Evolutionary conservation across 2,888 invertebrate species (phyloP).

Genomic region (Metalampra italica): DNA sequence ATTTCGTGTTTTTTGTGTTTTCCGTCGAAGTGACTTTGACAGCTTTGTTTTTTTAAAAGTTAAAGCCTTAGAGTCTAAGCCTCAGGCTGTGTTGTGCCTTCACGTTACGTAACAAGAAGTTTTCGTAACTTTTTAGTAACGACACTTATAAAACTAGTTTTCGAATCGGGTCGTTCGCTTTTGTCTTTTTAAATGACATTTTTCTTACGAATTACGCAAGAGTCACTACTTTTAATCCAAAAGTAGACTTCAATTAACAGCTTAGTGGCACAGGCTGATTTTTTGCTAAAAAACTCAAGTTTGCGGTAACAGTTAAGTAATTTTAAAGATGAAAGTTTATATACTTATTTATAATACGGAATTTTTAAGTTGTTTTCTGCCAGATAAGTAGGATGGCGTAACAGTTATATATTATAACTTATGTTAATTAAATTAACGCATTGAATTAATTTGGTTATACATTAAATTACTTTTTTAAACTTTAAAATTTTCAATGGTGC

Average conservation of each 20-base stretch:
- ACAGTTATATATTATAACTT: not conserved
- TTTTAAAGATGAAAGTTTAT: not conserved
- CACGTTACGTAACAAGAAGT: constrained; percentile 13
- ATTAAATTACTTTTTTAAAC: not conserved
- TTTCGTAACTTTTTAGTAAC: constrained; percentile 21
- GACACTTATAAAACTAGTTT: constrained; percentile 16
- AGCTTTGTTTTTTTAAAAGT: not conserved
- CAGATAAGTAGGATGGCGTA: not conserved
- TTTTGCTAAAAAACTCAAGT: too few species aligned
- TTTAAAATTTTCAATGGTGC: too few species aligned
- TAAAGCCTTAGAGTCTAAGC: not conserved
- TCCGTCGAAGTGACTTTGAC: constrained; percentile 1
- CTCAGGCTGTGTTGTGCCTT: constrained; percentile 11
- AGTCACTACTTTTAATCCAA: not conserved
- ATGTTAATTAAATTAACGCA: not conserved
- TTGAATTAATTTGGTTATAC: not conserved
- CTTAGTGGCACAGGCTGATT: too few species aligned
- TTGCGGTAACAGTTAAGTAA: not conserved
- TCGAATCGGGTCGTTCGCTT: constrained; percentile 18
- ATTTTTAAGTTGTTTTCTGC: not conserved
- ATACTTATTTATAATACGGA: not conserved
- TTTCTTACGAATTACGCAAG: constrained; percentile 8
- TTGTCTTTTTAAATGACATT: constrained; percentile 15
- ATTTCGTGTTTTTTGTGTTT: constrained; percentile 4
- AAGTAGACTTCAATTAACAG: not conserved